Percentiles rank a stretch among this genome's conserved stretches.
These are phyloP conservation scores for Myiagra hebetior DNA, from an alignment of 2,113 vertebrate species.

Conservation along the genomic window DNA sequence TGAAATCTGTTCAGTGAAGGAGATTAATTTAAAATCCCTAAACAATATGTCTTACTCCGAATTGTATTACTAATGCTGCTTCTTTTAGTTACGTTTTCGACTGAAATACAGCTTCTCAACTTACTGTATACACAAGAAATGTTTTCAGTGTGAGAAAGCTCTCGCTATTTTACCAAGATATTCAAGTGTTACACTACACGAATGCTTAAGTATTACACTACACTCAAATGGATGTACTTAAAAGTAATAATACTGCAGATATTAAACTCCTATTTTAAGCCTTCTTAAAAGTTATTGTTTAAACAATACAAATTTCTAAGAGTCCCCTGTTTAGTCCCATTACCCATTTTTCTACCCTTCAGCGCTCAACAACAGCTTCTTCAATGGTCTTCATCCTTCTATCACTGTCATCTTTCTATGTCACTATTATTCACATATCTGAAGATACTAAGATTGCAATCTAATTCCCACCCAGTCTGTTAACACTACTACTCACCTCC, in stretches of 20 bases:
- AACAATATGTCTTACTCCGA: background rate
- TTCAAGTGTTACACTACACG: background rate
- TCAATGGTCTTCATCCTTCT: background rate
- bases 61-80: background rate
- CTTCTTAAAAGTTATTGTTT: background rate
- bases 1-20: background rate
- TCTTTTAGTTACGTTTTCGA: background rate
- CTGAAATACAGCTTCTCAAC: background rate
- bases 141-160: background rate
- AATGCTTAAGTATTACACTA: background rate
- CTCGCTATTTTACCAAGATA: background rate
- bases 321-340: background rate
- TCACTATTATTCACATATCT: background rate
- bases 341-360: background rate
- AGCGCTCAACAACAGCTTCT: background rate
- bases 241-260: background rate
- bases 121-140: background rate
- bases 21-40: background rate
- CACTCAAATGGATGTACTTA: background rate
- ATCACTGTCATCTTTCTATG: background rate
- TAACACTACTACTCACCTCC: background rate
- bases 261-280: background rate
- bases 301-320: background rate
- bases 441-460: background rate
- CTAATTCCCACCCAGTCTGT: background rate